These are phyloP conservation scores for Sarcophaga caerulescens DNA, from an alignment of 2,888 invertebrate species.

Conservation along the genomic window DNA sequence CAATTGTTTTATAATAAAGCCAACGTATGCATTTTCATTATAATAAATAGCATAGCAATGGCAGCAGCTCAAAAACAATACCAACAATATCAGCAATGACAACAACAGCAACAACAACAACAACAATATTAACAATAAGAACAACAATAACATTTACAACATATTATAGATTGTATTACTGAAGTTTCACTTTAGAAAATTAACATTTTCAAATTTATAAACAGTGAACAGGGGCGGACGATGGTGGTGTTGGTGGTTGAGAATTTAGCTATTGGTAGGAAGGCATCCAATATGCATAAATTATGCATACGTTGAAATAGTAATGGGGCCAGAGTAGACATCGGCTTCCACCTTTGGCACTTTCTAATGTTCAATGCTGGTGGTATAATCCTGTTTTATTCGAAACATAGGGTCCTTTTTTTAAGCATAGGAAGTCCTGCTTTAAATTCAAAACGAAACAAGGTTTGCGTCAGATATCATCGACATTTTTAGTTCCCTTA, in stretches of 20 bases:
- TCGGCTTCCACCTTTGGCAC: too few species aligned
- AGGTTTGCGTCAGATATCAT: too few species aligned
- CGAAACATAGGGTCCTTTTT: too few species aligned
- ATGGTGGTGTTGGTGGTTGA: rapidly evolving
- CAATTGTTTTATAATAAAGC: slow-evolving; percentile 68
- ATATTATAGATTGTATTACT: slow-evolving; percentile 37
- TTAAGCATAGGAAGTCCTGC: too few species aligned
- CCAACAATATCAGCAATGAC: slow-evolving; percentile 22
- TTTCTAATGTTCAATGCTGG: too few species aligned
- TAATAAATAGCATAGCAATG: slow-evolving; percentile 29
- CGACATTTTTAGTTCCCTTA: too few species aligned
- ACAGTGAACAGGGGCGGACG: not conserved
- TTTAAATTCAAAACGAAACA: too few species aligned
- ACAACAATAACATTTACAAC: slow-evolving; percentile 35
- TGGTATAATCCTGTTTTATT: too few species aligned
- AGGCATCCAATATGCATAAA: too few species aligned
- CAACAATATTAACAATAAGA: slow-evolving; percentile 29
- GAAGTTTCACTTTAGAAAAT: slow-evolving; percentile 68
- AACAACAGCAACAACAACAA: slow-evolving; percentile 4
- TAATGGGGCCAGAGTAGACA: too few species aligned
- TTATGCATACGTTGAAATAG: too few species aligned
- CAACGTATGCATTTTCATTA: slow-evolving; percentile 61
- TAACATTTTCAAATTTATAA: slow-evolving; percentile 45
- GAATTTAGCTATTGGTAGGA: too few species aligned
- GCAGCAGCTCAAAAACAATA: slow-evolving; percentile 30